phyloP scores from a whole-genome alignment of 2,888 invertebrate genomes.

The Drosophila barbarae region DNA sequence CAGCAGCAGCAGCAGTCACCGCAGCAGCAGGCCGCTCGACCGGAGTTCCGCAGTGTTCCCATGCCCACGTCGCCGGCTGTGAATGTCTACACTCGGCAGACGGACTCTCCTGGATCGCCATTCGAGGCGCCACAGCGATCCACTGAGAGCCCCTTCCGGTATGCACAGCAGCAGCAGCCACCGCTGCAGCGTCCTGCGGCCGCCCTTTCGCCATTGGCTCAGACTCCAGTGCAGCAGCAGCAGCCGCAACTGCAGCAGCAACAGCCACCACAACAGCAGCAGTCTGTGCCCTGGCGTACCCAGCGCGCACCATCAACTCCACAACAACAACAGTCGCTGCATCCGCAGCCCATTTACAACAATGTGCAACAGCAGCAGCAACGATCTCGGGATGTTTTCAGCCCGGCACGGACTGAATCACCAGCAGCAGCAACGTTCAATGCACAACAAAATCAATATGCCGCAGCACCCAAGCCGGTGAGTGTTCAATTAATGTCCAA shows the following conservation, averaged over 20 bases:
- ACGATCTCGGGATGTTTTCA: constrained; percentile 73
- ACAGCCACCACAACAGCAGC: constrained; percentile 56
- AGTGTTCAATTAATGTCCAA: constrained; percentile 32
- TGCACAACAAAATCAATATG: constrained; percentile 62
- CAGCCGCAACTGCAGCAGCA: constrained; percentile 51
- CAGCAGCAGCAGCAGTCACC: constrained; percentile 20
- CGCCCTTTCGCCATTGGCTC: constrained; percentile 60
- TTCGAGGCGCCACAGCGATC: constrained; percentile 63
- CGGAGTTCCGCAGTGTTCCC: constrained; percentile 75
- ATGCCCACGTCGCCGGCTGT: constrained; percentile 73
- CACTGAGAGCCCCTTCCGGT: constrained; percentile 59
- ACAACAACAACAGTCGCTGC: constrained; percentile 56
- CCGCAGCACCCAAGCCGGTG: constrained; percentile 71
- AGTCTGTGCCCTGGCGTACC: constrained; percentile 76
- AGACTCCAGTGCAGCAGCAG: constrained; percentile 54
- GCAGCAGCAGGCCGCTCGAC: constrained; percentile 28
- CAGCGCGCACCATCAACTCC: constrained; percentile 67
- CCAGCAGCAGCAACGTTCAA: constrained; percentile 68
- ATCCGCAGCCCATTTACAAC: constrained; percentile 73
- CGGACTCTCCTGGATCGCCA: constrained; percentile 70
- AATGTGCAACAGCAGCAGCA: constrained; percentile 70
- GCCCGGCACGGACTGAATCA: constrained; percentile 57
- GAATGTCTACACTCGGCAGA: constrained; percentile 71
- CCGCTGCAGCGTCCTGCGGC: constrained; percentile 50
- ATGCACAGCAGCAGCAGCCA: constrained; percentile 45